Base-by-base conservation (phyloP, 2,113 vertebrate genomes). In the Cariama cristata region DNA sequence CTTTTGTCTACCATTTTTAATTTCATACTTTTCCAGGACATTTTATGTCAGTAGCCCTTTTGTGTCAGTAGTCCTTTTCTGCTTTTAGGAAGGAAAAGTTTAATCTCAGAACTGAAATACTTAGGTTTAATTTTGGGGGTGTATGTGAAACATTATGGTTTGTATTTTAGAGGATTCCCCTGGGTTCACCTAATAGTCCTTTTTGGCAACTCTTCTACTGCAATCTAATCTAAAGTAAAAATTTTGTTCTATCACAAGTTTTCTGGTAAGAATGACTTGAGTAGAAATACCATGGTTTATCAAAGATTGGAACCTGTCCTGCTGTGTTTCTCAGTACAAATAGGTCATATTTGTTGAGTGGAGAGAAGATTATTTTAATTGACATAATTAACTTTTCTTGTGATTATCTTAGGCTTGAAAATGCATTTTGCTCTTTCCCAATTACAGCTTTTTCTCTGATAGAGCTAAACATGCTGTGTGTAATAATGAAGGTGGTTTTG, bases 301-400 rank as follows among this genome's bases (percentile, higher is more conserved):
- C 69, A 53, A 74, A 45, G 49, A 73, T 90, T 74, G 58, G 47
- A 76, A 86, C 53, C 32, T 86, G 38, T 84, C 67, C 77, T 71
- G 26, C 67, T 81, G 75, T 90, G 62, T 76, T 88, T 83, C 82
- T 94, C 79, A 80, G 52, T 89, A 64, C 63, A 92, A 97, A 96
- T 79, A 92, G 94, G 90, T 97, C 91, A 75, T 92, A 93, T 96
- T 95, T 94, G 62, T 95, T 91, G 84, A 87, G 74, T 74, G 64
- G 86, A 94, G 42, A 91, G 49, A 73, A 94, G 91, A 97, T 97
- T 96, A 95, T 97, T 97, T 96, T 96, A 98, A 97, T 97, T 95
- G 93, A 87, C 68, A 68, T 95, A 91, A 97, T 97, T 97, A 97
- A 97, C 75, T 97, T 96, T 96, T 97, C 90, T 94, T 72, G 45